Conservation (phyloP, 2,113 vertebrate genomes). For the Crotalus viridis region DNA sequence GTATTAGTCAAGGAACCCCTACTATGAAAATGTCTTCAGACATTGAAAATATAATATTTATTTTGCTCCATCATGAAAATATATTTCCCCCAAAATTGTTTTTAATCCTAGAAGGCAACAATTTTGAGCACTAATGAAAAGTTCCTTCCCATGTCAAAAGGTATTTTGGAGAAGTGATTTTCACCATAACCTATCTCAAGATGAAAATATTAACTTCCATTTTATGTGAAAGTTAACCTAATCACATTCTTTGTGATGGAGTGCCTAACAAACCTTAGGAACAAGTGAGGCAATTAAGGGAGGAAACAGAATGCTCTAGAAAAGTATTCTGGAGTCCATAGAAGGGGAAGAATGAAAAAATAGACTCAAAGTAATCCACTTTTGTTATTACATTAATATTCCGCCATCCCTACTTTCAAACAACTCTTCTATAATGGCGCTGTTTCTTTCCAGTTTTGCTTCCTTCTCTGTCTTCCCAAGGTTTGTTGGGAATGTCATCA, state of each 20-base stretch:
- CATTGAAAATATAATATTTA: background rate
- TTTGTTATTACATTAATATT: background rate
- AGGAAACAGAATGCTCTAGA: background rate
- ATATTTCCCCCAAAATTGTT: background rate
- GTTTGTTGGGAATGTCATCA: background rate
- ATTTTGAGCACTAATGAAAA: too few relatives aligned
- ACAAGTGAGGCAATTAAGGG: background rate
- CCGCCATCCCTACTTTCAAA: background rate
- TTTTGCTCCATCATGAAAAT: background rate
- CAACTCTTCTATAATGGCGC: background rate
- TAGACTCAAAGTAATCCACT: background rate
- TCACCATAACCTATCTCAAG: background rate
- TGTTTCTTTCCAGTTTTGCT: background rate
- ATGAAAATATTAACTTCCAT: background rate
- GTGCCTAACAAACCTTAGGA: background rate
- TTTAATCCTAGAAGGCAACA: background rate
- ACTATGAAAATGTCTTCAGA: background rate
- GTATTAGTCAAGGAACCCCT: background rate
- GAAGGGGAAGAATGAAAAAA: background rate
- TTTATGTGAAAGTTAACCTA: background rate
- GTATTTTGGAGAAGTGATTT: background rate
- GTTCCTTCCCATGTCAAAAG: background rate
- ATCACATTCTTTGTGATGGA: background rate
- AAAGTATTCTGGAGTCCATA: background rate
- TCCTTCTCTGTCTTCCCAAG: background rate